phyloP scores from a whole-genome alignment of 2,888 invertebrate species.

The Prosapia bicincta region DNA sequence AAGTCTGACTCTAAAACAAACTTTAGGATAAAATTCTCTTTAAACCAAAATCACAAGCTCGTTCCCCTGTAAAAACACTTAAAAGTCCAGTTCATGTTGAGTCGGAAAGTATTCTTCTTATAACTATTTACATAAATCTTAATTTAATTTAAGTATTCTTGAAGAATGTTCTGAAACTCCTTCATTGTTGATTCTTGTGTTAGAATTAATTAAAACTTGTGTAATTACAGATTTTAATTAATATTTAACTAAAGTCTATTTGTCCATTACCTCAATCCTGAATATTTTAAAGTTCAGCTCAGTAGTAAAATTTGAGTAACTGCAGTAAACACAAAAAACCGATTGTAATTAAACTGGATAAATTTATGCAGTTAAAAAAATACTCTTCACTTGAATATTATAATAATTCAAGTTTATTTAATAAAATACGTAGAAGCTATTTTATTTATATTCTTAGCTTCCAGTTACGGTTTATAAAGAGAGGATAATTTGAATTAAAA shows the following conservation, averaged over 20 bases:
- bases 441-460: no score
- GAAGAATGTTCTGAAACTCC: background rate
- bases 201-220: background rate
- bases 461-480: no score
- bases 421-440: no score
- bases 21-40: background rate
- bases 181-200: background rate
- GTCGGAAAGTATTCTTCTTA: background rate
- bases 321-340: no score
- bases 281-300: background rate
- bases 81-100: background rate
- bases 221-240: background rate
- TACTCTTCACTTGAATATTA: no score
- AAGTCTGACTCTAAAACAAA: background rate
- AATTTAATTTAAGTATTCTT: background rate
- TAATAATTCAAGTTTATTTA: no score
- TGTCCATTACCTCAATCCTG: background rate
- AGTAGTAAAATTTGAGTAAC: background rate
- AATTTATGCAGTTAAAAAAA: no score
- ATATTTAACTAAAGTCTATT: background rate
- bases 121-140: background rate
- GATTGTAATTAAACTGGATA: no score
- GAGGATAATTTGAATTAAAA: no score
- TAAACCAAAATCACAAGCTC: background rate
- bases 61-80: background rate